Base-by-base conservation (phyloP, 2,113 vertebrate species). In the Halcyon malimbica region DNA sequence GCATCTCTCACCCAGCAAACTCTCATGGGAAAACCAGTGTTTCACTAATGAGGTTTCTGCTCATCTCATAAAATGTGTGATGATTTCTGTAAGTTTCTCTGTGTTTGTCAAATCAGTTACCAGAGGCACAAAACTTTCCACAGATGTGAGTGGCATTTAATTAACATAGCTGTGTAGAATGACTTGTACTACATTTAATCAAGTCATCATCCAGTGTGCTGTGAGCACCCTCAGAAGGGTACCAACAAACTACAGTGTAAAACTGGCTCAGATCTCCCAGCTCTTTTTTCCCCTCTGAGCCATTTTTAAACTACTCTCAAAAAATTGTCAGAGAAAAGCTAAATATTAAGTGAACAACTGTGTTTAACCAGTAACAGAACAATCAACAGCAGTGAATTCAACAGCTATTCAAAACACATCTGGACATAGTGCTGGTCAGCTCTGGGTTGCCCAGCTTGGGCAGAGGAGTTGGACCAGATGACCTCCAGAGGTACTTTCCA, bases 71-170 rank as follows among this genome's bases (percentile, higher is more conserved):
- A 92, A 71, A 79, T 11, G 11, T 1, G 0, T 54, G 62, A 82
- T 46, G 48, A 79, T 93, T 83, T 76, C 73, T 71, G 0, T 29
- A 83, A 10, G 14, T 76, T 95, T 84, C 31, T n/a, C 31, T 37
- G 10, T 17, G 24, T 84, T 93, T 76, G 53, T 26, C 21, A n/a
- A 83, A 89, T 90, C 60, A 62, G 44, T 54, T 68, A 73, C 39
- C 7, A 84, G 81, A 89, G 79, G 41, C 69, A 78, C 10, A 64
- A 65, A 96, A 62, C 44, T 94, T 94, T 59, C 26, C 83, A 57
- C 69, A 89, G 70, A 44, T 82, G 91, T 41, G 73, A 41, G 41
- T 64, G 65, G 71, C 85, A 88, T 90, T 95, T 95, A 94, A 95
- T 92, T 93, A 83, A 69, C 70, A 68, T 16, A 71, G 63, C 44